Percentiles rank a stretch among this genome's conserved stretches.
These are phyloP conservation scores for Tursiops truncatus DNA, from an alignment of 2,113 vertebrate genomes.

Conservation along the genomic window DNA sequence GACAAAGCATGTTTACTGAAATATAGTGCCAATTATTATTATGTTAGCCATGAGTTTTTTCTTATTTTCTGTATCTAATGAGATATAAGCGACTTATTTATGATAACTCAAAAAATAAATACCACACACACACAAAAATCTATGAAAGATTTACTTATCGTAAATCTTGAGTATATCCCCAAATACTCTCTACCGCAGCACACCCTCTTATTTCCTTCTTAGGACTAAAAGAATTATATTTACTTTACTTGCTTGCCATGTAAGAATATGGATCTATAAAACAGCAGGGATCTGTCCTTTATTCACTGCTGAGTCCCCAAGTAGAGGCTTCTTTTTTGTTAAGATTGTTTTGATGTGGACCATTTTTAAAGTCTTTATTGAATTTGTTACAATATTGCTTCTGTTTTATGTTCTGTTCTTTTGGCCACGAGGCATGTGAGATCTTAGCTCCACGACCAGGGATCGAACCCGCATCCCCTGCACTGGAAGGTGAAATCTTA, in stretches of 20 bases:
- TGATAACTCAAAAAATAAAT: neutral
- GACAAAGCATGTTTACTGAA: neutral
- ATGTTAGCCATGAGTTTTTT: neutral
- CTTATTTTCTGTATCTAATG: slow-evolving; percentile 14
- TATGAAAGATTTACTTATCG: neutral
- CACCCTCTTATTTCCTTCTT: neutral
- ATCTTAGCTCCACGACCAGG: too few relatives aligned
- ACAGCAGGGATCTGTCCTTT: neutral
- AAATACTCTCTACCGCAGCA: neutral
- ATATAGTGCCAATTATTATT: neutral
- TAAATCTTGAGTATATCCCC: neutral
- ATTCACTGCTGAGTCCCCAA: neutral
- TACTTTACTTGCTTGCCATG: neutral
- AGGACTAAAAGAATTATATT: neutral
- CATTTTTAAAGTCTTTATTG: too few relatives aligned
- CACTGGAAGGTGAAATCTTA: too few relatives aligned
- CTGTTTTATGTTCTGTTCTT: too few relatives aligned
- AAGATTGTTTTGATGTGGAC: too few relatives aligned
- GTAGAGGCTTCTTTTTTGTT: neutral
- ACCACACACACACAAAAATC: neutral
- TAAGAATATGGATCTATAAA: neutral
- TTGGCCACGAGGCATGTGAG: too few relatives aligned
- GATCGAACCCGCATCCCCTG: too few relatives aligned
- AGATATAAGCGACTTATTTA: neutral
- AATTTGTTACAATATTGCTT: too few relatives aligned